Percentiles rank a stretch among this genome's conserved stretches.
Conservation (phyloP, 2,888 invertebrate species). For the Himalopsyche kuldschensis region DNA sequence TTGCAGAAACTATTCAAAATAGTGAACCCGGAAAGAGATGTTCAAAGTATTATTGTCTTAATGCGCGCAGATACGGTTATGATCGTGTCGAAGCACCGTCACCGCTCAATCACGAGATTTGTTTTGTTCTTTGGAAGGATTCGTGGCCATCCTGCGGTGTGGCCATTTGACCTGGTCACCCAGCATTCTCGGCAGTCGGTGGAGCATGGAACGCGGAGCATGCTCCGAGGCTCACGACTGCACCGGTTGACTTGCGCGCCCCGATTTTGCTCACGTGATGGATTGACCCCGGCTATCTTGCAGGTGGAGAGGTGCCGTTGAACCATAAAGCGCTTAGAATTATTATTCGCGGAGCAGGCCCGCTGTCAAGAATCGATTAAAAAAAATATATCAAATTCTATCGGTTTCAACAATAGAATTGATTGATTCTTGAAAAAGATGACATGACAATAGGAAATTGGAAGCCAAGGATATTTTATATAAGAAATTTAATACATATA, state of each 20-base stretch:
- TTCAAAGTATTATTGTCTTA: not conserved
- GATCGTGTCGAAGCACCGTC: not conserved
- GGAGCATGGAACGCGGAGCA: not conserved
- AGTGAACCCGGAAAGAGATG: not conserved
- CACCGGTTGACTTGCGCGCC: slow-evolving; percentile 11
- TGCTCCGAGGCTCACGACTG: slow-evolving; percentile 24
- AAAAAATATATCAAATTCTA: too few relatives aligned
- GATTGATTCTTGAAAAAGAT: too few relatives aligned
- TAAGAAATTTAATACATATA: too few relatives aligned
- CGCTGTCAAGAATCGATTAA: not conserved
- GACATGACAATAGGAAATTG: too few relatives aligned
- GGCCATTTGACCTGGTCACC: slow-evolving; percentile 17
- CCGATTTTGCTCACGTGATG: slow-evolving; percentile 19
- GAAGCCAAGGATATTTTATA: too few relatives aligned
- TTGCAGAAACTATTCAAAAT: not conserved
- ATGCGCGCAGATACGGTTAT: not conserved
- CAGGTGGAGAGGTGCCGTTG: slow-evolving; percentile 26
- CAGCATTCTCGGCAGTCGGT: not conserved
- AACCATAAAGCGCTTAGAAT: slow-evolving; percentile 7
- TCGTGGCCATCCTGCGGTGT: not conserved
- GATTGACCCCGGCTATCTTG: slow-evolving; percentile 16
- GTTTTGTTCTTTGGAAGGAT: not conserved
- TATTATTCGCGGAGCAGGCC: not conserved
- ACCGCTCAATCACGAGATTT: not conserved
- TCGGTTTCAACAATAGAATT: too few relatives aligned